Conservation (phyloP, 1,140 invertebrate species). For the Conus ventricosus region DNA sequence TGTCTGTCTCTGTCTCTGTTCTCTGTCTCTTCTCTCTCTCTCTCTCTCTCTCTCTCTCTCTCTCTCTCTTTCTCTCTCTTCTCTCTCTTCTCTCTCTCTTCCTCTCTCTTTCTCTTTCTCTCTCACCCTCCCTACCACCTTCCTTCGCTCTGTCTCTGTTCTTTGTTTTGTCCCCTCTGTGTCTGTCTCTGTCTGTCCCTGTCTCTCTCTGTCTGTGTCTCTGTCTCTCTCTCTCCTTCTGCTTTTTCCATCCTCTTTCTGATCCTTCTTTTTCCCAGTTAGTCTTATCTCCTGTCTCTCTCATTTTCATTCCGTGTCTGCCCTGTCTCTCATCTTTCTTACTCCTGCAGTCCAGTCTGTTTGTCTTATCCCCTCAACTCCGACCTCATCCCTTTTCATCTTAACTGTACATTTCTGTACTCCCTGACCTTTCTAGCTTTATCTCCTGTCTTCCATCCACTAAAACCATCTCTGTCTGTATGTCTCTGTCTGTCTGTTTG, state of each 20-base stretch:
- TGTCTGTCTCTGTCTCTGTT: not conserved
- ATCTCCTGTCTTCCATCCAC: no score
- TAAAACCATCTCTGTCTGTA: not conserved
- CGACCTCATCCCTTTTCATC: no score
- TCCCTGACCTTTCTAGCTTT: no score
- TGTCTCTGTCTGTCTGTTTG: not conserved
- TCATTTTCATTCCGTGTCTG: no score
- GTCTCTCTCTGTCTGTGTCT: not conserved
- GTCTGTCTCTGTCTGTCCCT: not conserved
- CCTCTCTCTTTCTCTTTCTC: not conserved
- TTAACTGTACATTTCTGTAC: no score
- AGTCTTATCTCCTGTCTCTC: no score
- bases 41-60: slow-evolving; percentile 10
- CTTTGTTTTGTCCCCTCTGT: not conserved
- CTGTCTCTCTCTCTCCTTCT: not conserved
- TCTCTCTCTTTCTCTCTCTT: not conserved
- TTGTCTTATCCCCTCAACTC: no score
- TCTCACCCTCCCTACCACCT: not conserved
- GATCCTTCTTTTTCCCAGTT: no score
- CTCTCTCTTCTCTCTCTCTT: not conserved
- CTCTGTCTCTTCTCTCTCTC: not conserved
- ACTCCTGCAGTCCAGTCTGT: no score
- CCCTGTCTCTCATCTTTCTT: no score
- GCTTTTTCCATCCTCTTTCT: no score
- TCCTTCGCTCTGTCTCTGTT: not conserved